A percentile compares a stretch with the other conserved stretches of the same genome.
phyloP scores from a whole-genome alignment of 1,140 invertebrate genomes.

The Ceratitis capitata region DNA sequence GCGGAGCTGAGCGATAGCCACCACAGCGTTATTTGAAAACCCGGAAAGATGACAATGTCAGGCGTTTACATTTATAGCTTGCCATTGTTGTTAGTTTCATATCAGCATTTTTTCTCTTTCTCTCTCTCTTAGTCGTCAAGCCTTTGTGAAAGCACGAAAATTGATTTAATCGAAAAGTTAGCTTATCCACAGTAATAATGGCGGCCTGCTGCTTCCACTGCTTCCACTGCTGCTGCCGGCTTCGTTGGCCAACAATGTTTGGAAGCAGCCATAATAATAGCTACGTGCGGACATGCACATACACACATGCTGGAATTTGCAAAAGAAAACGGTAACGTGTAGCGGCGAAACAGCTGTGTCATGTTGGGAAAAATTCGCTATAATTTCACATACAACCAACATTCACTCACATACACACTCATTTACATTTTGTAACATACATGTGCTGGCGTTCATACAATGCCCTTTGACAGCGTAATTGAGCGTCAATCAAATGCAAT shows the following conservation, averaged over 20 bases:
- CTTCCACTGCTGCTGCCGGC: not conserved
- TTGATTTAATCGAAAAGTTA: constrained; percentile 34
- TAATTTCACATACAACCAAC: not conserved
- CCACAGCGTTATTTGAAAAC: not conserved
- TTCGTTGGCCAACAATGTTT: not conserved
- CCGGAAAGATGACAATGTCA: not conserved
- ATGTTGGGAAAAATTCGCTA: not conserved
- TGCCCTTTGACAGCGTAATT: constrained; percentile 26
- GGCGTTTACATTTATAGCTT: not conserved
- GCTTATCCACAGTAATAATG: not conserved
- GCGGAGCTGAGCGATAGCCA: not conserved
- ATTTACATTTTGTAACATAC: not conserved
- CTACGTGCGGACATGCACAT: not conserved
- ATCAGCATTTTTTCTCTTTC: not conserved
- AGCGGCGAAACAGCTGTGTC: not conserved
- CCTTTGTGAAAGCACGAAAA: constrained; percentile 13
- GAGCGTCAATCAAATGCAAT: constrained; percentile 28
- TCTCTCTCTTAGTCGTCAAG: not conserved
- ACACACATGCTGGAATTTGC: not conserved
- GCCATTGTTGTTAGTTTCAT: not conserved
- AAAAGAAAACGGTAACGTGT: not conserved
- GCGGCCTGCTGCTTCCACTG: no score
- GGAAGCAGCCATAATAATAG: not conserved
- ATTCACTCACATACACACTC: not conserved
- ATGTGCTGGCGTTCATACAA: not conserved